Percentiles rank a stretch among this genome's conserved stretches.
Evolutionary conservation across 2,113 vertebrate genomes (phyloP).

Genomic region (Butorides virescens): DNA sequence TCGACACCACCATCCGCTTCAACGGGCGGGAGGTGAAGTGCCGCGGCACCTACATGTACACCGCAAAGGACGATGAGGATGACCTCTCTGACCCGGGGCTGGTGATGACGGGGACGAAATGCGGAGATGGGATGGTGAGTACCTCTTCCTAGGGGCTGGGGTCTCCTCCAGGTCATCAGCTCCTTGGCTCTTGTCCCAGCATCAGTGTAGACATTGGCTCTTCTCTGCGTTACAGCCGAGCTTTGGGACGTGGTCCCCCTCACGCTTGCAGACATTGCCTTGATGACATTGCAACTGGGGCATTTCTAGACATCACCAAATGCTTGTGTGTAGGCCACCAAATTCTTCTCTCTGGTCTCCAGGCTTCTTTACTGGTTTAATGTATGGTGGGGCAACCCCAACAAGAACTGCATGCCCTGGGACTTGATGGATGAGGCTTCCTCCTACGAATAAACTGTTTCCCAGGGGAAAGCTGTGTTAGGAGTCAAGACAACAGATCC

Average conservation of each 20-base stretch:
- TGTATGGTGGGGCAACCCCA: background rate
- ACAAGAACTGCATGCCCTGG: background rate
- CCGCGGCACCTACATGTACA: constrained; percentile 83
- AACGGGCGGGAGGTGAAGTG: constrained; percentile 84
- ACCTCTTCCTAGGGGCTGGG: background rate
- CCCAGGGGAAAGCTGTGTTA: background rate
- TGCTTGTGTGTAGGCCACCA: background rate
- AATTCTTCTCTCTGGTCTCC: background rate
- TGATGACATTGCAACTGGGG: rapidly evolving
- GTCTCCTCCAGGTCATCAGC: background rate
- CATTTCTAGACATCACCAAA: background rate
- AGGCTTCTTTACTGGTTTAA: background rate
- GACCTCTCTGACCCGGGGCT: constrained; percentile 86
- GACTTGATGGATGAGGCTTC: background rate
- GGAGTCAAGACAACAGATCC: background rate
- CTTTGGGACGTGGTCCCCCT: rapidly evolving
- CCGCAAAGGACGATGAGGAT: constrained; percentile 81
- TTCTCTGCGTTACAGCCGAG: rapidly evolving
- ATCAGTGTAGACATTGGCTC: rapidly evolving
- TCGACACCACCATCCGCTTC: constrained; percentile 85
- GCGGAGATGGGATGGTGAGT: constrained; percentile 88
- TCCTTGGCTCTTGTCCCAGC: background rate
- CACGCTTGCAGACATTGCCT: rapidly evolving
- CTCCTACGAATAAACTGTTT: background rate
- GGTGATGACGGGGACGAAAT: constrained; percentile 91